Evolutionary conservation across 2,888 invertebrate species (phyloP), one percentile per base, ranked within the genome.

Genomic region (Agriotes lineatus): DNA sequence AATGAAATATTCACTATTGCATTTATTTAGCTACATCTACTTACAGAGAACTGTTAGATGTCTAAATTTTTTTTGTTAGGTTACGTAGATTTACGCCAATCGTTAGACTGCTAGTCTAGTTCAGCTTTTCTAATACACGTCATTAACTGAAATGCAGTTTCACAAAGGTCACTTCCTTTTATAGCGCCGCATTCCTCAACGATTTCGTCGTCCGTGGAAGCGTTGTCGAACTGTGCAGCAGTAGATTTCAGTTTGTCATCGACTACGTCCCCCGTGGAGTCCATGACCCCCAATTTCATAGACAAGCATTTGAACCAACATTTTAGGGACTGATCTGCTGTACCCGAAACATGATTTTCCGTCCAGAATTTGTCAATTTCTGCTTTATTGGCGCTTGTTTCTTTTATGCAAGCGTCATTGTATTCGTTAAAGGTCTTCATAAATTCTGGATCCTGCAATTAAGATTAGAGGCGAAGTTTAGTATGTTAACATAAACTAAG

Each of bases 391-490:
- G 30, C 10, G 2, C 30, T 16, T 12, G 7, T 14, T 30, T 25
- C 14, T n/a, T 1, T 14, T 50, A 1, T n/a, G 9, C 50, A 50
- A 30, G 25, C 25, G 10, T 14, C 14, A 6, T 2, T 25, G 9
- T 12, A 12, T 9, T 14, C 12, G 1, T 30, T 50, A 2, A 22
- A 30, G 10, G 12, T 50, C 7, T 12, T n/a, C 10, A 19, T 50
- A 50, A 50, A 50, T 22, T 1, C 50, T 14, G 50, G 50, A n/a
- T 50, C 50, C 50, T 50, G 9, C 9, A 42, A 42, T n/a, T n/a
- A n/a, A n/a, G n/a, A n/a, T n/a, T n/a, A n/a, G n/a, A n/a, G n/a
- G n/a, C n/a, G n/a, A n/a, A n/a, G n/a, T n/a, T n/a, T n/a, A n/a
- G n/a, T n/a, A n/a, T n/a, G n/a, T n/a, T n/a, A n/a, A n/a, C n/a